Percentiles rank a stretch among this genome's conserved stretches.
These are phyloP conservation scores for Mus musculus DNA, from an alignment of 2,113 vertebrate genomes.

Conservation along the genomic window GRCm39 chrX:167723001-167723500, in stretches of 20 bases:
- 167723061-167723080: background rate
- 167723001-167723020: background rate
- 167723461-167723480: background rate
- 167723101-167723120: background rate
- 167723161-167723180: background rate
- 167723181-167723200: constrained; percentile 50
- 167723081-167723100: background rate
- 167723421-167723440: background rate
- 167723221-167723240: constrained; percentile 36
- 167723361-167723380: background rate
- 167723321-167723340: background rate
- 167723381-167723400: background rate
- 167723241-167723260: background rate
- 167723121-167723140: background rate
- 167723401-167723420: background rate
- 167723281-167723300: background rate
- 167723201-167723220: constrained; percentile 45
- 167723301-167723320: background rate
- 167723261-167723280: background rate
- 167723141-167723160: background rate
- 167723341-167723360: background rate
- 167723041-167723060: constrained; percentile 21
- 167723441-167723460: background rate
- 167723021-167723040: background rate
- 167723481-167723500: background rate